phyloP scores from a whole-genome alignment of 1,140 invertebrate species.

The Gryon sp. region DNA sequence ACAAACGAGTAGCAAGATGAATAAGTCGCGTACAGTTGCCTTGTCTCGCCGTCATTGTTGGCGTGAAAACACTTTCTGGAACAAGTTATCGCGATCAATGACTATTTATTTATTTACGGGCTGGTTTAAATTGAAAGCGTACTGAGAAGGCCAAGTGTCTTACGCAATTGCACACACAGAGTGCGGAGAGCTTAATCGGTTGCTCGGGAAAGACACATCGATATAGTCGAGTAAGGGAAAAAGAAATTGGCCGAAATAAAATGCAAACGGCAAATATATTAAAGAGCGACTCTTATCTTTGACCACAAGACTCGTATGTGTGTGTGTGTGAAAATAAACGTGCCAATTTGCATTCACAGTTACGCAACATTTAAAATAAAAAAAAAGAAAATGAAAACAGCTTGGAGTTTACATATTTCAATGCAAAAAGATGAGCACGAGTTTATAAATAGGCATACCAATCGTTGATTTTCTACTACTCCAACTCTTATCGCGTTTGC shows the following conservation, averaged over 20 bases:
- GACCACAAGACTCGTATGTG: no score
- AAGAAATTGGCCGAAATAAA: slow-evolving; percentile 30
- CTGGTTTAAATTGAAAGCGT: slow-evolving; percentile 73
- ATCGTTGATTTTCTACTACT: neutral
- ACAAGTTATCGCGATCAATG: slow-evolving; percentile 64
- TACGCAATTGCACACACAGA: slow-evolving; percentile 69
- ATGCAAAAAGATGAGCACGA: neutral
- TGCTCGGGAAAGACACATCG: slow-evolving; percentile 59
- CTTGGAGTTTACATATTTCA: slow-evolving; percentile 18
- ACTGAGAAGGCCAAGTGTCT: slow-evolving; percentile 67
- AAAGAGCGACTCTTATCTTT: slow-evolving; percentile 28
- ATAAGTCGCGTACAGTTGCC: slow-evolving; percentile 39
- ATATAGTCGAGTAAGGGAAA: slow-evolving; percentile 42
- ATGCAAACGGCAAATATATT: slow-evolving; percentile 10
- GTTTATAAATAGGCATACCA: slow-evolving; percentile 8
- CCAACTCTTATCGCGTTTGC: no score
- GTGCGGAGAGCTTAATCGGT: slow-evolving; percentile 63
- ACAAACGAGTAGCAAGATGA: slow-evolving; percentile 28
- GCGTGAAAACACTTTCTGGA: slow-evolving; percentile 45
- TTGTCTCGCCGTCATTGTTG: slow-evolving; percentile 15
- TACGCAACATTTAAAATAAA: no score
- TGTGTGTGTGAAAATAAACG: slow-evolving; percentile 7
- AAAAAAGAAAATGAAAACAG: no score
- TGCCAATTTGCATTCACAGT: slow-evolving; percentile 33
- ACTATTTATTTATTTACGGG: slow-evolving; percentile 75